These are phyloP conservation scores for Cygnus atratus DNA, from an alignment of 2,113 vertebrate genomes.

Conservation along the genomic window DNA sequence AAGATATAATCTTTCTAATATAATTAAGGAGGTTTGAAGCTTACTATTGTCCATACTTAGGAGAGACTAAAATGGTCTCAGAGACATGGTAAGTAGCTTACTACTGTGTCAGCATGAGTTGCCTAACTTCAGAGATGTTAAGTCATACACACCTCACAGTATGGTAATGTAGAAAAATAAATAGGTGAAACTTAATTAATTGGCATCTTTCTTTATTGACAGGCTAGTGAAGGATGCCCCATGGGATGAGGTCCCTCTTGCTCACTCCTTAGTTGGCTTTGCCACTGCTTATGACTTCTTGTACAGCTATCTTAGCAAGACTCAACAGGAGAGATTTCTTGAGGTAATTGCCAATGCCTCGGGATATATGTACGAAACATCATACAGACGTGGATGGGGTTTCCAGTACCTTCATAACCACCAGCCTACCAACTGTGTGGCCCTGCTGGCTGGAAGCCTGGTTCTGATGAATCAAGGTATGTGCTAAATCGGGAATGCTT, in stretches of 20 bases:
- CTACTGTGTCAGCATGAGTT: background rate
- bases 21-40: background rate
- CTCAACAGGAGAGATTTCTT: conserved; percentile 91
- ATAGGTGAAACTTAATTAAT: background rate
- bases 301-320: conserved; percentile 89
- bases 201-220: conserved; percentile 38
- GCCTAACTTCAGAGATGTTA: background rate
- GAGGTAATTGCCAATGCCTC: conserved; percentile 95
- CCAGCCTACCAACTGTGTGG: conserved; percentile 98
- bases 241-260: conserved; percentile 96
- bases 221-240: conserved; percentile 98
- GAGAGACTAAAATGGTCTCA: background rate
- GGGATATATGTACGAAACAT: conserved; percentile 94
- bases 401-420: conserved; percentile 99
- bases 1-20: background rate
- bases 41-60: background rate
- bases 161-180: background rate
- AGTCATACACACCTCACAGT: background rate
- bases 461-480: conserved; percentile 96
- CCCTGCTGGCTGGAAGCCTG: conserved; percentile 92
- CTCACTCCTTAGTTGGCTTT: conserved; percentile 96
- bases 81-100: background rate
- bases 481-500: conserved; percentile 11
- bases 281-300: conserved; percentile 98
- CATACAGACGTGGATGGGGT: conserved; percentile 93